Evolutionary conservation across 2,888 invertebrate genomes (phyloP), one percentile per base, ranked within the genome.

Genomic region (Sesia bembeciformis): DNA sequence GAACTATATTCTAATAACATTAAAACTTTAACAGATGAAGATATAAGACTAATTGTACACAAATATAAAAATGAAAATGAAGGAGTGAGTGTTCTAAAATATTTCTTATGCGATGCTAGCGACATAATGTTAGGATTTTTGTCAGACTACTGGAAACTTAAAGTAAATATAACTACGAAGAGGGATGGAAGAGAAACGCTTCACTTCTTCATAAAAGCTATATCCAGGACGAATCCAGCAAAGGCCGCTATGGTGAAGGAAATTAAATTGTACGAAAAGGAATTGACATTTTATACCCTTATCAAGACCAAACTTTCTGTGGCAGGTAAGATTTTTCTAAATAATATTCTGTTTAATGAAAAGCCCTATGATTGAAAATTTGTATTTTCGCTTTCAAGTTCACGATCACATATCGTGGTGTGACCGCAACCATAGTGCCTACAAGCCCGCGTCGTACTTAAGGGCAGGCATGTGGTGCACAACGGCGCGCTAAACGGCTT

Each of bases 111-210:
- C 39, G 71, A 68, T 53, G 85, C 87, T 3, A 87, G 84, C 65
- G 76, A 81, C 6, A 83, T 81, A 64, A 85, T 88, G 84, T 63
- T 89, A 55, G 89, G 89, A 23, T 88, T 83, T 59, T 60, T 86
- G 40, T 68, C 78, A n/a, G 89, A 89, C 60, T 86, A 88, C 64
- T 83, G 78, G 77, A 87, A 76, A 70, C 62, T 88, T 1, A 67
- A 74, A 66, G 75, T 88, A 7, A 56, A 62, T 54, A 43, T 72
- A 40, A 55, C 69, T 42, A 62, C 60, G 5, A 60, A 65, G 52
- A 59, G 65, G 5, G 59, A 56, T n/a, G 58, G 65, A 49, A 65
- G 52, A 53, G 67, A 70, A 62, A 56, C 62, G 0, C 60, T 80
- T 3, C 58, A 60, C 54, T 88, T 82, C 59, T 89, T 89, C 49